phyloP scores from a whole-genome alignment of 2,797 vertebrate genomes.

The Picus viridis region DNA sequence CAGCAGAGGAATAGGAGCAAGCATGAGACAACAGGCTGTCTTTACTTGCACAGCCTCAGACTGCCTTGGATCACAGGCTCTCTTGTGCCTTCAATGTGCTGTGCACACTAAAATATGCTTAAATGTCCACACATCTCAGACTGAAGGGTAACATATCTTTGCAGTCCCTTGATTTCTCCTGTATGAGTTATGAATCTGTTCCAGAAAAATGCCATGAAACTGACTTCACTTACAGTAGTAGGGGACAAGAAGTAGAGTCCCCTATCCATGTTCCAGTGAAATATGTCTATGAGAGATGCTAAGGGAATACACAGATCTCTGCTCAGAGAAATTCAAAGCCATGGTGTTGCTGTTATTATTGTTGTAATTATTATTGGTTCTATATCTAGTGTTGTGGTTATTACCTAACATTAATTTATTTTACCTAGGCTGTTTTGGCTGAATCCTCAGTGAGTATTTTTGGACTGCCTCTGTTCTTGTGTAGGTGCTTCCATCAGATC shows the following conservation, averaged over 20 bases:
- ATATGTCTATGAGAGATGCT: neutral
- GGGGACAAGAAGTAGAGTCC: neutral
- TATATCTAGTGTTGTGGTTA: neutral
- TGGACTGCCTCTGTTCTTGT: neutral
- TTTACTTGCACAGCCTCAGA: neutral
- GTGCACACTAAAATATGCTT: neutral
- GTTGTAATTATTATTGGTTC: neutral
- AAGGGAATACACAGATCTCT: neutral
- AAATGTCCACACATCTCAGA: neutral
- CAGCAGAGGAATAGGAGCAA: neutral
- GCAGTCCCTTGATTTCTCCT: neutral
- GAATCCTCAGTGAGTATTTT: neutral
- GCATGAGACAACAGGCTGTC: neutral
- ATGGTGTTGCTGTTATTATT: neutral
- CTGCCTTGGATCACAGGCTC: neutral
- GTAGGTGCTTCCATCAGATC: neutral
- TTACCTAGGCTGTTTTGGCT: neutral
- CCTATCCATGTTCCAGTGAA: neutral
- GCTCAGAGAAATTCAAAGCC: neutral
- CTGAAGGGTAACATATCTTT: neutral
- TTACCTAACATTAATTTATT: neutral
- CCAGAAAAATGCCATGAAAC: neutral
- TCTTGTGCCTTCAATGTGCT: neutral
- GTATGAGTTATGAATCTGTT: neutral
- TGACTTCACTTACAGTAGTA: neutral